Percentiles rank a stretch among this genome's conserved stretches.
These are phyloP conservation scores for Drosophila mayri DNA, from an alignment of 1,140 invertebrate species.

Conservation along the genomic window DNA sequence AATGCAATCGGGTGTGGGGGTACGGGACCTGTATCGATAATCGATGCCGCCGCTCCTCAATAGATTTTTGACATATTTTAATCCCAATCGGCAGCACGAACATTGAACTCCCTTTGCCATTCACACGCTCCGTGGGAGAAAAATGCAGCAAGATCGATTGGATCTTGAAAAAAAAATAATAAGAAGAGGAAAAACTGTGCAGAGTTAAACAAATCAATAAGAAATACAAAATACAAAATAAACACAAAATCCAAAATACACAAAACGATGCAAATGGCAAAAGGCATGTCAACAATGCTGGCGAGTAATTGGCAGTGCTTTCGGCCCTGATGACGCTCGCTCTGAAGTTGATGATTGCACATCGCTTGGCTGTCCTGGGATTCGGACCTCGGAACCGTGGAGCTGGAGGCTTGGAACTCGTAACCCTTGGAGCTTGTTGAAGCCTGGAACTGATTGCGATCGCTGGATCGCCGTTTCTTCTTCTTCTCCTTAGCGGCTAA, in stretches of 20 bases:
- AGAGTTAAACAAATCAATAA: constrained; percentile 80
- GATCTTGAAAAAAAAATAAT: constrained; percentile 30
- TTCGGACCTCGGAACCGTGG: constrained; percentile 1
- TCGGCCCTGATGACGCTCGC: constrained; percentile 50
- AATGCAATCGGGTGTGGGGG: constrained; percentile 19
- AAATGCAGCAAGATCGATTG: constrained; percentile 53
- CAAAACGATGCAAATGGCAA: constrained; percentile 80
- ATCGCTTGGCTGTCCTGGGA: constrained; percentile 20
- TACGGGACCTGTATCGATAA: not conserved
- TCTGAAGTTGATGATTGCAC: constrained; percentile 79
- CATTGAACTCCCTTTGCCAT: constrained; percentile 61
- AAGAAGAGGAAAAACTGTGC: constrained; percentile 6
- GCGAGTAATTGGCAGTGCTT: constrained; percentile 78
- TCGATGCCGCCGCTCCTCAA: constrained; percentile 37
- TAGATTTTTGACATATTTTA: constrained; percentile 77
- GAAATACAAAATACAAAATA: constrained; percentile 23
- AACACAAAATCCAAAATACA: constrained; percentile 8
- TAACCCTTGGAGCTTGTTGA: not conserved
- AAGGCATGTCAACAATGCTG: constrained; percentile 78
- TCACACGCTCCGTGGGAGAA: constrained; percentile 81
- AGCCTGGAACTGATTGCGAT: constrained; percentile 62
- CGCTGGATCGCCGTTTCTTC: constrained; percentile 42
- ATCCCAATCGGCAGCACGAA: constrained; percentile 23
- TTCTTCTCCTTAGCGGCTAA: constrained; percentile 60
- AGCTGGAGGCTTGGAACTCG: not conserved